A percentile compares a stretch with the other conserved stretches of the same genome.
These are phyloP conservation scores for Scopus umbretta DNA, from an alignment of 2,113 vertebrate species.

Conservation along the genomic window DNA sequence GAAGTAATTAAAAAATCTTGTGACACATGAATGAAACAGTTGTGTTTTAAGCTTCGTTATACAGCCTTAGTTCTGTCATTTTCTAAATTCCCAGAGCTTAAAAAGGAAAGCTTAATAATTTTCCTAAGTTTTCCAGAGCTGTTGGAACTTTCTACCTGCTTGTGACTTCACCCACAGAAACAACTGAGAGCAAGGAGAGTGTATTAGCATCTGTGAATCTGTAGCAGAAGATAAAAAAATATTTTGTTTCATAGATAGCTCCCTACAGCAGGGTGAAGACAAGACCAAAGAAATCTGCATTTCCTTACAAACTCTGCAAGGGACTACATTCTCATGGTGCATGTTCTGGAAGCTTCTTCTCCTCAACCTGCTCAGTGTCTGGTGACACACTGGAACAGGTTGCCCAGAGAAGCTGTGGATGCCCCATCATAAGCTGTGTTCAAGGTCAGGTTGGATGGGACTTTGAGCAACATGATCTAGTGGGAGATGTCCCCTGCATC, in stretches of 20 bases:
- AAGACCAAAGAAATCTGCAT: background rate
- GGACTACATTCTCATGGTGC: background rate
- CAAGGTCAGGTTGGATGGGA: background rate
- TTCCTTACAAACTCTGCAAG: background rate
- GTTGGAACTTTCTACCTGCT: background rate
- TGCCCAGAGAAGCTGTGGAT: background rate
- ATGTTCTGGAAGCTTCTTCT: background rate
- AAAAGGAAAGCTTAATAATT: background rate
- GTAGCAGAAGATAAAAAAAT: background rate
- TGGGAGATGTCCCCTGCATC: background rate
- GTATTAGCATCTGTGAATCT: background rate
- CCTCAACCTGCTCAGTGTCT: background rate
- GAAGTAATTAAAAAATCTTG: background rate
- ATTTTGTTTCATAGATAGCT: background rate
- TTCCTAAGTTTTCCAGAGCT: background rate
- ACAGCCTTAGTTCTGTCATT: background rate
- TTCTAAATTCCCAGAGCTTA: background rate
- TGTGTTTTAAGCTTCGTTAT: background rate
- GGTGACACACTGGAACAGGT: background rate
- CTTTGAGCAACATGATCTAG: background rate
- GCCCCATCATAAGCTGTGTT: background rate
- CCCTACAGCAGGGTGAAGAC: background rate
- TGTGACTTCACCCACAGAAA: background rate
- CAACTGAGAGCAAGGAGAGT: fast-evolving
- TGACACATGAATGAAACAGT: background rate